Base-by-base conservation (phyloP, 2,113 vertebrate species). In the Gopherus evgoodei region DNA sequence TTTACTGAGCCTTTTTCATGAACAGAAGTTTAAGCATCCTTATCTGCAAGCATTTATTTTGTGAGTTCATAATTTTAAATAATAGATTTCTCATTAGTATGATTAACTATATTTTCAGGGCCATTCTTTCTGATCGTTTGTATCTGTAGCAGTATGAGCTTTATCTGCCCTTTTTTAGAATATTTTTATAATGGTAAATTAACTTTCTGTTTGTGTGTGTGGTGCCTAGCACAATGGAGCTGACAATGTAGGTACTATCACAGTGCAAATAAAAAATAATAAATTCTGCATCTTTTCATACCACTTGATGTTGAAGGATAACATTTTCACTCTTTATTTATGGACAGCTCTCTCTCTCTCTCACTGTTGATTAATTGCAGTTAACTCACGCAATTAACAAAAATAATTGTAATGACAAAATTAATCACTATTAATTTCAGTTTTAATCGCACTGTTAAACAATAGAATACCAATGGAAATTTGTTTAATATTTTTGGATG, bases 1-100 rank as follows among this genome's bases (percentile, higher is more conserved):
- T 93, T 69, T 93, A 80, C 75, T 81, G 86, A 81, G 11, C 21
- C 24, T 89, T 94, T 31, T 21, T 94, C 95, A 91, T 85, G 90
- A n/a, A 90, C 83, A 21, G 35, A 93, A 95, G 31, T 49, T 75
- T 8, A 27, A 94, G 44, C 5, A 53, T 7, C 13, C 78, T 86
- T 93, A 6, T 81, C 81, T 88, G 86, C 72, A 86, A 14, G 19
- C 4, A 90, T n/a, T 84, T 94, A 69, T 62, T 91, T 86, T 49
- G 8, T 72, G 83, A 78, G 11, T 49, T 93, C 1, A 5, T 65
- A 24, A 83, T 91, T 91, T 93, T 81, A 59, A 91, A 53, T 57
- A 81, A 82, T 81, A 75, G 1, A 42, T n/a, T 87, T 49, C 52
- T 84, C n/a, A 72, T 84, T 84, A 42, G 11, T 90, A 16, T 81